A percentile compares a stretch with the other conserved stretches of the same genome.
Evolutionary conservation across 2,113 vertebrate genomes (phyloP).

Genomic region (Vombatus ursinus): DNA sequence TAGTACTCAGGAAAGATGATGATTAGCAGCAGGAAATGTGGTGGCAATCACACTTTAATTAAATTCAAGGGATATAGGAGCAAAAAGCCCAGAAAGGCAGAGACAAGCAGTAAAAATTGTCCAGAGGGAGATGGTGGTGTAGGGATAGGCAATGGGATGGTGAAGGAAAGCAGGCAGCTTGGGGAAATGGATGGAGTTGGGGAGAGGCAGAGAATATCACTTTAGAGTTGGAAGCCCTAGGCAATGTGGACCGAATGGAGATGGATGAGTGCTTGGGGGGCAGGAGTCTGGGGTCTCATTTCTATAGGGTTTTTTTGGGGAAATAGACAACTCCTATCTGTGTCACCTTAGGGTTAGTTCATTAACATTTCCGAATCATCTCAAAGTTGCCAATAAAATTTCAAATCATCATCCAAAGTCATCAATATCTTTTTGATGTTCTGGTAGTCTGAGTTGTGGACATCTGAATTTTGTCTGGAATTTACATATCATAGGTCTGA

Average conservation of each 20-base stretch:
- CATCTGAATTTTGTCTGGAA: background rate
- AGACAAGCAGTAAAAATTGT: background rate
- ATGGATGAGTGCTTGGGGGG: background rate
- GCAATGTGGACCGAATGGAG: background rate
- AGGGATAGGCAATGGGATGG: background rate
- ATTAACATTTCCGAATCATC: background rate
- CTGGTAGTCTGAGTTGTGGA: background rate
- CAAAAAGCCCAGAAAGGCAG: background rate
- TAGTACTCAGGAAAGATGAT: background rate
- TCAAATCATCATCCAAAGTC: background rate
- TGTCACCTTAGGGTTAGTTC: background rate
- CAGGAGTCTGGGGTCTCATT: background rate
- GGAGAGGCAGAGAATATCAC: background rate
- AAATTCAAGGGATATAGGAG: background rate
- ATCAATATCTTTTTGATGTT: background rate
- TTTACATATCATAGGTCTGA: background rate
- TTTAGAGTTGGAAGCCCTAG: background rate
- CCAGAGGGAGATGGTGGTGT: background rate
- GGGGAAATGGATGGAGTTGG: background rate
- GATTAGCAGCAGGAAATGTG: background rate
- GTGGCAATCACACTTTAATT: background rate
- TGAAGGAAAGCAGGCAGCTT: background rate
- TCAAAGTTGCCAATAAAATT: background rate
- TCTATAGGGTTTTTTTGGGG: background rate
- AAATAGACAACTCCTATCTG: background rate